Conservation (phyloP, 2,797 vertebrate species). For the Taenioides sp. region DNA sequence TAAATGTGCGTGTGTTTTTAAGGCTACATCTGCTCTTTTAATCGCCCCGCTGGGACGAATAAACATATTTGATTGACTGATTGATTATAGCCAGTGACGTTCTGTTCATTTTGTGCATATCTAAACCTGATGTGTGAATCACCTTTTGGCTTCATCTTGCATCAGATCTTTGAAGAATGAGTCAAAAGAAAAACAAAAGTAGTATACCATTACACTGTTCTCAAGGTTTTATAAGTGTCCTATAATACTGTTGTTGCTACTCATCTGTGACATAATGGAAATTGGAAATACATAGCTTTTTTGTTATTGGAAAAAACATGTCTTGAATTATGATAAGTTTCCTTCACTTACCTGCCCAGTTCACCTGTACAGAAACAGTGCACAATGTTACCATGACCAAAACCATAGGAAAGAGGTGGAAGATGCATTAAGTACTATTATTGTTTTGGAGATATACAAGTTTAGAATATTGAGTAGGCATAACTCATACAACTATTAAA, state of each 20-base stretch:
- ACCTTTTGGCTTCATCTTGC: not conserved
- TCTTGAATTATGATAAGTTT: not conserved
- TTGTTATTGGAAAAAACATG: not conserved
- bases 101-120: constrained; percentile 3
- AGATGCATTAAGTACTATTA: no score
- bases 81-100: not conserved
- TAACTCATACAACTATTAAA: no score
- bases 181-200: not conserved
- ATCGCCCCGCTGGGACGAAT: not conserved
- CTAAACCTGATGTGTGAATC: constrained; percentile 8
- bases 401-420: no score
- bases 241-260: not conserved
- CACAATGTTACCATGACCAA: no score
- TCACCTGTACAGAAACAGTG: no score
- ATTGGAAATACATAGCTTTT: not conserved
- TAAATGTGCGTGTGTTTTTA: no score
- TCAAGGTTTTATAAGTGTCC: not conserved
- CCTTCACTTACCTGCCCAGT: not conserved
- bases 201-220: not conserved
- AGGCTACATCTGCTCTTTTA: no score
- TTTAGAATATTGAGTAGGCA: no score
- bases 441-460: no score
- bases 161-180: not conserved
- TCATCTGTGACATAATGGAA: constrained; percentile 5
- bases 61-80: no score